These are phyloP conservation scores for Capreolus pygargus DNA, from an alignment of 2,113 vertebrate species.

Conservation along the genomic window DNA sequence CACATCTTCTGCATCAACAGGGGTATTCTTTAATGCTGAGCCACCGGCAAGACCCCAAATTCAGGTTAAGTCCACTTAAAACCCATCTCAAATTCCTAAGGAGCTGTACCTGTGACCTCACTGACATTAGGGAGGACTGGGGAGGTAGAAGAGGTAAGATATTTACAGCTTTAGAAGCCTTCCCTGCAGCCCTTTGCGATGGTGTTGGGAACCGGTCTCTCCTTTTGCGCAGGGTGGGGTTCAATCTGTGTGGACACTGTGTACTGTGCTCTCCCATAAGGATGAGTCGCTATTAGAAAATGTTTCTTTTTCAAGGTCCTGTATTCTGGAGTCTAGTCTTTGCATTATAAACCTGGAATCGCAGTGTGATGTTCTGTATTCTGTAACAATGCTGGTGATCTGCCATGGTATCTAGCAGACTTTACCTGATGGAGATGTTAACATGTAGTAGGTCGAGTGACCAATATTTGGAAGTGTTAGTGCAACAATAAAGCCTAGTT, in stretches of 20 bases:
- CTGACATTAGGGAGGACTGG: accelerated
- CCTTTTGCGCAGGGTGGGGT: background rate
- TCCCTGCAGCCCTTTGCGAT: background rate
- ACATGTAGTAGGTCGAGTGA: background rate
- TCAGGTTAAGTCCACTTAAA: background rate
- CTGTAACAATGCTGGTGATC: background rate
- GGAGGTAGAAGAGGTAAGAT: background rate
- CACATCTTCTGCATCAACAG: background rate
- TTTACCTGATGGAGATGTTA: background rate
- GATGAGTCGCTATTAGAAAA: background rate
- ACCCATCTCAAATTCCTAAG: background rate
- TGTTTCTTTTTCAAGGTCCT: background rate
- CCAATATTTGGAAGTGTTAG: background rate
- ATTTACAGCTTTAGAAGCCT: background rate
- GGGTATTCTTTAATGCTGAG: background rate
- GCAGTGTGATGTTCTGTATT: background rate
- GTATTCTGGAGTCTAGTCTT: background rate
- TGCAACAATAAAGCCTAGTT: background rate
- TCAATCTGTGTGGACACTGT: background rate
- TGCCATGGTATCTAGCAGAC: background rate
- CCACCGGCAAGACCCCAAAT: background rate
- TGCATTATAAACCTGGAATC: background rate
- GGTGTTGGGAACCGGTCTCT: background rate
- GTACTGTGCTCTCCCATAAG: background rate
- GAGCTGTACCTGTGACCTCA: accelerated